Conservation (phyloP, 2,113 vertebrate species). For the Paralichthys olivaceus region DNA sequence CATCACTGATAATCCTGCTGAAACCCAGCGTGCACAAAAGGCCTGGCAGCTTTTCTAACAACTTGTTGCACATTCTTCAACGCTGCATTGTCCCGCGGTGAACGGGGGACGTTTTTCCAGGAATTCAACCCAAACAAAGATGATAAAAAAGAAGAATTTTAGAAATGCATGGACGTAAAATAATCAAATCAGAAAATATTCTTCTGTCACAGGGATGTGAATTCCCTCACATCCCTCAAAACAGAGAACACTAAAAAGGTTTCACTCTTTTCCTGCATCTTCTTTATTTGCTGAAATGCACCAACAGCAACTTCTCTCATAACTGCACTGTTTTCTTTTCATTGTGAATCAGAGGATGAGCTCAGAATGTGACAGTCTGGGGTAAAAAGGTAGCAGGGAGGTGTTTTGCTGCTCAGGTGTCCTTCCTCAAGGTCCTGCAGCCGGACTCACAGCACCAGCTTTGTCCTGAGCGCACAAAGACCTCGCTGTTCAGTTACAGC, state of each 20-base stretch:
- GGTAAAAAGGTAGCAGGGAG: slow-evolving; percentile 18
- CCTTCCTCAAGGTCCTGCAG: slow-evolving; percentile 59
- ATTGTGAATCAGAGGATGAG: slow-evolving; percentile 8
- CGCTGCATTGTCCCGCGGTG: accelerated
- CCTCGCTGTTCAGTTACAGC: slow-evolving; percentile 56
- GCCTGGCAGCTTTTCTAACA: slow-evolving; percentile 20
- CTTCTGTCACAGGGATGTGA: neutral
- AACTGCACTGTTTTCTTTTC: neutral
- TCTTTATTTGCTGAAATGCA: neutral
- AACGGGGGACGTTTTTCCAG: neutral
- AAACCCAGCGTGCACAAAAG: slow-evolving; percentile 20
- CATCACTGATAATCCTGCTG: slow-evolving; percentile 32
- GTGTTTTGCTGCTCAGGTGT: slow-evolving; percentile 67
- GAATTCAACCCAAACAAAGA: slow-evolving; percentile 1
- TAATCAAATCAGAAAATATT: too few relatives aligned
- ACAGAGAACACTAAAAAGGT: too few relatives aligned
- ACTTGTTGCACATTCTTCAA: slow-evolving; percentile 17
- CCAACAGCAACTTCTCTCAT: neutral
- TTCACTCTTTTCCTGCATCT: too few relatives aligned
- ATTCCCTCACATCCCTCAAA: too few relatives aligned
- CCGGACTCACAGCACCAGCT: slow-evolving; percentile 74
- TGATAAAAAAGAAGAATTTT: neutral
- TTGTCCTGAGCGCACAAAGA: slow-evolving; percentile 79
- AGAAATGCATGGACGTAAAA: neutral
- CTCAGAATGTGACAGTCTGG: neutral